Evolutionary conservation across 2,888 invertebrate species (phyloP).

Genomic region (Coleophora deauratella): DNA sequence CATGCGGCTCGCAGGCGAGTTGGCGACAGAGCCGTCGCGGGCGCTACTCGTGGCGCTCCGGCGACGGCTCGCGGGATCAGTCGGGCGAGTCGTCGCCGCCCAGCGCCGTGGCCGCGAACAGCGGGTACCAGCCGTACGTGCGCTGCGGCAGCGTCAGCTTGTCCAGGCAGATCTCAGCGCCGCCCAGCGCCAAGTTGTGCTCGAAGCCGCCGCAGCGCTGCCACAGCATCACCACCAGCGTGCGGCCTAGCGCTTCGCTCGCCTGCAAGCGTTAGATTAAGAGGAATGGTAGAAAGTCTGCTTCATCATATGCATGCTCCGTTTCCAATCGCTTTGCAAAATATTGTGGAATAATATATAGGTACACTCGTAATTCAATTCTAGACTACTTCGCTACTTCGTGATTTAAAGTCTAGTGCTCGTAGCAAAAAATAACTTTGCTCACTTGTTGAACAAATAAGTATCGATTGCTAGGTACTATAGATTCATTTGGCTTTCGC

Average conservation of each 20-base stretch:
- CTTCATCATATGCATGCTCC: not conserved
- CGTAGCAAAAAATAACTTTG: no score
- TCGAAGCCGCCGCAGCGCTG: slow-evolving; percentile 91
- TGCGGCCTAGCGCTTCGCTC: slow-evolving; percentile 84
- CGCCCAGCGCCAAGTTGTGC: slow-evolving; percentile 86
- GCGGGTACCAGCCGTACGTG: slow-evolving; percentile 92
- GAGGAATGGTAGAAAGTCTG: no score
- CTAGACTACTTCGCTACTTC: no score
- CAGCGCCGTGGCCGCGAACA: slow-evolving; percentile 89
- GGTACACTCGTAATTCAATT: no score
- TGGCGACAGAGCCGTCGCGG: slow-evolving; percentile 41
- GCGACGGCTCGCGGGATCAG: slow-evolving; percentile 72
- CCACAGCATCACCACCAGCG: slow-evolving; percentile 94
- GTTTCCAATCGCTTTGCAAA: no score
- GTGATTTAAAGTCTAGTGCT: no score
- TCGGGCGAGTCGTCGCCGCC: slow-evolving; percentile 76
- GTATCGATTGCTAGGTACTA: no score
- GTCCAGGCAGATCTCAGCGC: slow-evolving; percentile 89
- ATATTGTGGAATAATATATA: no score
- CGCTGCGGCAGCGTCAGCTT: slow-evolving; percentile 85
- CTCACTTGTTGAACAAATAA: no score
- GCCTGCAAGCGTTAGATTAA: no score
- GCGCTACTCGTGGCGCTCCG: slow-evolving; percentile 59
- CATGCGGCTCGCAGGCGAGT: slow-evolving; percentile 1
- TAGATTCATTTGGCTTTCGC: no score